These are phyloP conservation scores for Seriola rivoliana DNA, from an alignment of 2,113 vertebrate species.

Conservation along the genomic window DNA sequence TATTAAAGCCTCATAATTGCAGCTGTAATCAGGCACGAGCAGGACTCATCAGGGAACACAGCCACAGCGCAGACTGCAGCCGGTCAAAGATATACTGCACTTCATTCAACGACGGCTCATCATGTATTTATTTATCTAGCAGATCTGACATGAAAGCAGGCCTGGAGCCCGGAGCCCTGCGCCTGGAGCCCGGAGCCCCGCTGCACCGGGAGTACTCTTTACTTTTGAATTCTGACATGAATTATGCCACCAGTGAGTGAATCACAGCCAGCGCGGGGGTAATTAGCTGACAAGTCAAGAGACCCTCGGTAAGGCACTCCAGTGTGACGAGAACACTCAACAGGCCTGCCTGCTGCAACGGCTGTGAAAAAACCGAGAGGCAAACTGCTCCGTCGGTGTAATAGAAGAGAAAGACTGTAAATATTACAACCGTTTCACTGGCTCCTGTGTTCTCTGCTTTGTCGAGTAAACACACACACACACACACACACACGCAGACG, in stretches of 20 bases:
- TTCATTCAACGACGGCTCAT: constrained; percentile 10
- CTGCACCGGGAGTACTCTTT: constrained; percentile 1
- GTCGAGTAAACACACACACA: neutral
- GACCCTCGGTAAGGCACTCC: constrained; percentile 36
- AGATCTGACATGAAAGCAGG: constrained; percentile 18
- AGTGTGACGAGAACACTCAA: constrained; percentile 48
- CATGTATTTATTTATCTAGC: constrained; percentile 30
- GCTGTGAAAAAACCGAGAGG: constrained; percentile 3
- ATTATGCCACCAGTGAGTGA: constrained; percentile 45
- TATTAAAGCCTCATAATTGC: neutral
- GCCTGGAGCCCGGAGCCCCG: neutral
- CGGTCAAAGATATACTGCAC: constrained; percentile 16
- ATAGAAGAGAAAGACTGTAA: neutral
- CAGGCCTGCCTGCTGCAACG: neutral
- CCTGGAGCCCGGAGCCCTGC: neutral
- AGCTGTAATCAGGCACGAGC: constrained; percentile 5
- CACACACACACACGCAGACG: neutral
- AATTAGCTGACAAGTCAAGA: constrained; percentile 64
- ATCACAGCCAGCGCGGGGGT: constrained; percentile 5
- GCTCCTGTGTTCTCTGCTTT: neutral
- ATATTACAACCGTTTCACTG: neutral
- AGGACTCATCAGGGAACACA: neutral
- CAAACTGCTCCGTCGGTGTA: neutral
- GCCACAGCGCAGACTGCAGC: neutral
- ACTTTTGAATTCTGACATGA: constrained; percentile 40